Conservation (phyloP, 2,797 vertebrate species). For the Syngnathus rostellatus region DNA sequence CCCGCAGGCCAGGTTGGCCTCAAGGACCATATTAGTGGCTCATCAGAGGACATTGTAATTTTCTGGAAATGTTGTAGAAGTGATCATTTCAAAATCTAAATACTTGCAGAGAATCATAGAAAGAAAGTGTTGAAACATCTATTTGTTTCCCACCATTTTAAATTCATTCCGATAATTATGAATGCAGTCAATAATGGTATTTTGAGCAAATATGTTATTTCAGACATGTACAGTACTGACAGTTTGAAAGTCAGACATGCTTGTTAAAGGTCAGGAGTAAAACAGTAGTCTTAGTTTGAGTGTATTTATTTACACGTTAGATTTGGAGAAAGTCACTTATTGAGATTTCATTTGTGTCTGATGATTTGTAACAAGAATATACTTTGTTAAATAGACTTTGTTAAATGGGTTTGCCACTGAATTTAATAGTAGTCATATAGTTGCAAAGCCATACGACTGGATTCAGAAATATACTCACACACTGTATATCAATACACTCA, state of each 20-base stretch:
- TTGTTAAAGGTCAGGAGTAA: not conserved
- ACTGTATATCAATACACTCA: not conserved
- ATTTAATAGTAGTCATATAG: not conserved
- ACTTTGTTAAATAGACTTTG: not conserved
- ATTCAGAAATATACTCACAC: not conserved
- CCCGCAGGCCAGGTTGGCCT: not conserved
- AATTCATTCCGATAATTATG: too few species aligned
- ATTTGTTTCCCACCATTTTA: too few species aligned
- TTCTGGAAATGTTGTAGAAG: not conserved
- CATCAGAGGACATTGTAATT: not conserved
- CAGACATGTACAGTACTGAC: not conserved
- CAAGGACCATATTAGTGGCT: not conserved
- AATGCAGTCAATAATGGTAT: too few species aligned
- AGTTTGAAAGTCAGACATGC: not conserved
- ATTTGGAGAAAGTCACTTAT: not conserved
- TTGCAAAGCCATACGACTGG: too few species aligned
- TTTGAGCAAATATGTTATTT: too few species aligned
- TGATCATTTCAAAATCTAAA: not conserved
- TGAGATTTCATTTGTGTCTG: not conserved
- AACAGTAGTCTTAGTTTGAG: not conserved
- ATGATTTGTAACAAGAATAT: not conserved
- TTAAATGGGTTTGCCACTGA: not conserved
- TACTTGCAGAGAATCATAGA: too few species aligned
- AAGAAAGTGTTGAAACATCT: too few species aligned
- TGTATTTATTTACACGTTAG: not conserved